These are phyloP conservation scores for Wiebesia pumilae DNA, from an alignment of 1,140 invertebrate genomes.

Conservation along the genomic window DNA sequence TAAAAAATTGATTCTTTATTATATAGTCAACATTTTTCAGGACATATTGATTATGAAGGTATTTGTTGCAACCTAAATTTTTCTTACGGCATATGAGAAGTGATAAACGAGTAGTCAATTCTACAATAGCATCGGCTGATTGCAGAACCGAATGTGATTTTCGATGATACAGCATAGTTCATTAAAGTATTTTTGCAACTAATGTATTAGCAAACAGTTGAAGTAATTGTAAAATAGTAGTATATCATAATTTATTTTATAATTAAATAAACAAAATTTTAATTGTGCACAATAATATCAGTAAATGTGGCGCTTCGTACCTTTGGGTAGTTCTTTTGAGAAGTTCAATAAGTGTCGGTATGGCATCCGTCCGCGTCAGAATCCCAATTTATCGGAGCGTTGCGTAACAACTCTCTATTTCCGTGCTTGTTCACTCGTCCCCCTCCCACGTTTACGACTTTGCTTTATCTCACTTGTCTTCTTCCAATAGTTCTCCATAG, in stretches of 20 bases:
- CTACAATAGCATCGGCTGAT: no score
- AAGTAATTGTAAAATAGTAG: no score
- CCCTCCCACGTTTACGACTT: conserved; percentile 21
- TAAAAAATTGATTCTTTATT: neutral
- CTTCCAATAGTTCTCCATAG: neutral
- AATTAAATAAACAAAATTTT: no score
- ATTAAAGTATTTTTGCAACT: no score
- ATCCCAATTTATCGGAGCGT: conserved; percentile 66
- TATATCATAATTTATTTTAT: no score
- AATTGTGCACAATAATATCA: neutral
- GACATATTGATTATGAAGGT: neutral
- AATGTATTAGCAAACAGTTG: no score
- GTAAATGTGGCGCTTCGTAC: neutral
- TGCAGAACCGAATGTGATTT: no score
- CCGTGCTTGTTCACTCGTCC: conserved; percentile 55
- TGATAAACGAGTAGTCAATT: no score
- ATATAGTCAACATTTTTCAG: neutral
- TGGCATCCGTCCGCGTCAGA: conserved; percentile 67
- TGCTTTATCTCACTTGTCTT: conserved; percentile 43
- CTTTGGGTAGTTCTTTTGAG: conserved; percentile 54
- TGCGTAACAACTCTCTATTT: conserved; percentile 66
- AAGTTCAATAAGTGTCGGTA: conserved; percentile 65
- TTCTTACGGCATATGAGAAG: no score
- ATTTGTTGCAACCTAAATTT: neutral
- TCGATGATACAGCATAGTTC: no score